Evolutionary conservation across 2,888 invertebrate species (phyloP).

Genomic region (Flexamia atlantica): DNA sequence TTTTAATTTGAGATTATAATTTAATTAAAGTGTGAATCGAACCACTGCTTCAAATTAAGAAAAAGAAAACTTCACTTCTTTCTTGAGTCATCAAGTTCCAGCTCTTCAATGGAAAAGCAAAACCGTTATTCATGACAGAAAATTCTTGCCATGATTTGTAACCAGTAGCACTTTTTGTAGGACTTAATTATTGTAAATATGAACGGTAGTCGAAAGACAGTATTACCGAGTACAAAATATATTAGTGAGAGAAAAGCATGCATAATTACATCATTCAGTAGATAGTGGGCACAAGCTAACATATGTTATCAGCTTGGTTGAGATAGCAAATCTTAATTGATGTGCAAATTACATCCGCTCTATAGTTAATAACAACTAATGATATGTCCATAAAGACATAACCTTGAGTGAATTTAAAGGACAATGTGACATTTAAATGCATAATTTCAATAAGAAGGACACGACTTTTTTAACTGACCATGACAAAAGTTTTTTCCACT

Average conservation of each 20-base stretch:
- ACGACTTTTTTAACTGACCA: background rate
- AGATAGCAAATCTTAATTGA: constrained; percentile 30
- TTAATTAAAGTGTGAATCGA: no score
- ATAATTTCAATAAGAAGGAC: background rate
- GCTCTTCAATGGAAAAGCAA: no score
- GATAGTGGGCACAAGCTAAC: constrained; percentile 22
- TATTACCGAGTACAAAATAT: background rate
- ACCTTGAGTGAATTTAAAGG: background rate
- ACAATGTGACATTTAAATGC: background rate
- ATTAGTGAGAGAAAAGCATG: background rate
- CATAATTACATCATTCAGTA: background rate
- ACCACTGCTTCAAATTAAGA: no score
- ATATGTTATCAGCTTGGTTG: background rate
- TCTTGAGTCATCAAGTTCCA: no score
- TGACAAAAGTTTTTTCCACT: background rate
- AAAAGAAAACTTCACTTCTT: no score
- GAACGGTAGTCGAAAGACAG: background rate
- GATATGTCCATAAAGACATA: constrained; percentile 4
- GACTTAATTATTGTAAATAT: background rate
- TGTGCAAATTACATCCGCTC: background rate
- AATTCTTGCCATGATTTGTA: no score
- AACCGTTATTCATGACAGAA: no score
- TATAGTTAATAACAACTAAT: background rate
- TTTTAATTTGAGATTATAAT: no score
- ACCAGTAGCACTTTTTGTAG: no score